Evolutionary conservation across 2,797 vertebrate species (phyloP).

Genomic region (Pantherophis alleghaniensis): DNA sequence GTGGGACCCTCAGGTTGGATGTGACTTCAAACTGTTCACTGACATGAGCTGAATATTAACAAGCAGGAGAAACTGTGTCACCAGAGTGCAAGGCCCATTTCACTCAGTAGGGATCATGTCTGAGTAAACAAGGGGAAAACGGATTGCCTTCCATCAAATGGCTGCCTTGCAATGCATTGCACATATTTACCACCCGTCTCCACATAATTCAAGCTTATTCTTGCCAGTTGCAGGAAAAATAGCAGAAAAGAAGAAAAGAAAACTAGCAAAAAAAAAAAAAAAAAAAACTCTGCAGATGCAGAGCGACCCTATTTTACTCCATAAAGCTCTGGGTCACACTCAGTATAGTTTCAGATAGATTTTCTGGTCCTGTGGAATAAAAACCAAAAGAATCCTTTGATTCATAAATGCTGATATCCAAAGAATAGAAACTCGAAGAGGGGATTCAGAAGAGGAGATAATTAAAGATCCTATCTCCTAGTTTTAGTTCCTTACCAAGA

Average conservation of each 20-base stretch:
- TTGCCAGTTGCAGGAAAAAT: constrained; percentile 6
- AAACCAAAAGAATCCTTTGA: background rate
- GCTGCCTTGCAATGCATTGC: too few relatives aligned
- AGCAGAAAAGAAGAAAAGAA: background rate
- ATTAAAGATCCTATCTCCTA: constrained; percentile 19
- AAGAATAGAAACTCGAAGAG: constrained; percentile 17
- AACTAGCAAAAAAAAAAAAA: background rate
- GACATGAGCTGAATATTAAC: background rate
- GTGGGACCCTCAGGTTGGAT: background rate
- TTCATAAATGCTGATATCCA: constrained; percentile 26
- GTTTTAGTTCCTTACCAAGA: constrained; percentile 15
- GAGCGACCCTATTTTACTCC: constrained; percentile 11
- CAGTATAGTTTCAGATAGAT: background rate
- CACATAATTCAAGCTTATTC: background rate
- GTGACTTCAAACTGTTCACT: background rate
- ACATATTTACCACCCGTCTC: background rate
- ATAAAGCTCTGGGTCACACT: background rate
- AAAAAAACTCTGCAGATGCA: background rate
- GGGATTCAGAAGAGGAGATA: constrained; percentile 9
- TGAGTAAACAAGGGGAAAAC: background rate
- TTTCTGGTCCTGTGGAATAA: background rate
- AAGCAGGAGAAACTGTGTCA: background rate
- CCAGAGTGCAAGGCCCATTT: background rate
- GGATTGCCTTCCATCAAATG: too few relatives aligned
- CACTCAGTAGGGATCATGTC: background rate